phyloP scores from a whole-genome alignment of 1,140 invertebrate species.

The Thaumetopoea pityocampa region DNA sequence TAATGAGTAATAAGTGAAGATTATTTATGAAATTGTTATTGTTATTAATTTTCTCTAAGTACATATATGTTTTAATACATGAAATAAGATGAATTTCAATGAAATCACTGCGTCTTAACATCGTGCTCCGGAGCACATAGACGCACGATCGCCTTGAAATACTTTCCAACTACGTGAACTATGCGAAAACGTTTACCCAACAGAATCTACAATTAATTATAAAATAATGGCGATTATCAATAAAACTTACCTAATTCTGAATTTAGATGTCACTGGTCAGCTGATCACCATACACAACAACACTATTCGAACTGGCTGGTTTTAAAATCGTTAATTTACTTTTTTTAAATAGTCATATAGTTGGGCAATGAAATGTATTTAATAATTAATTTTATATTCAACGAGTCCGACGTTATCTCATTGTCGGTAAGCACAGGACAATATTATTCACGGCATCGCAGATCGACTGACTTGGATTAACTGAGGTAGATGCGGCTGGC shows the following conservation, averaged over 20 bases:
- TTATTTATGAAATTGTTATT: too few species aligned
- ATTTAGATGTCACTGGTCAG: slow-evolving; percentile 30
- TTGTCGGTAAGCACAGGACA: slow-evolving; percentile 24
- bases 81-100: slow-evolving; percentile 12
- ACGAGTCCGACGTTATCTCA: slow-evolving; percentile 7
- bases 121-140: slow-evolving; percentile 16
- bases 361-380: slow-evolving; percentile 1
- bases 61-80: too few species aligned
- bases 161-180: slow-evolving; percentile 69
- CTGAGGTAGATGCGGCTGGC: slow-evolving; percentile 22
- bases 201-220: slow-evolving; percentile 51
- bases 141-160: slow-evolving; percentile 70
- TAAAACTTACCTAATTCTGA: slow-evolving; percentile 48
- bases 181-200: slow-evolving; percentile 63
- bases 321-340: not conserved
- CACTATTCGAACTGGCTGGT: slow-evolving; percentile 6
- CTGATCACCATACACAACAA: slow-evolving; percentile 36
- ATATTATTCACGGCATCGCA: slow-evolving; percentile 40
- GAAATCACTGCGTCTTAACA: slow-evolving; percentile 10
- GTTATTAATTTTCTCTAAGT: too few species aligned
- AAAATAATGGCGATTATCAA: slow-evolving; percentile 21
- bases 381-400: not conserved
- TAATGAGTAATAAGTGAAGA: too few species aligned
- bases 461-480: slow-evolving; percentile 72
- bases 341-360: slow-evolving; percentile 7